These are phyloP conservation scores for Papilio polyxenes DNA, from an alignment of 1,140 invertebrate species.

Conservation along the genomic window DNA sequence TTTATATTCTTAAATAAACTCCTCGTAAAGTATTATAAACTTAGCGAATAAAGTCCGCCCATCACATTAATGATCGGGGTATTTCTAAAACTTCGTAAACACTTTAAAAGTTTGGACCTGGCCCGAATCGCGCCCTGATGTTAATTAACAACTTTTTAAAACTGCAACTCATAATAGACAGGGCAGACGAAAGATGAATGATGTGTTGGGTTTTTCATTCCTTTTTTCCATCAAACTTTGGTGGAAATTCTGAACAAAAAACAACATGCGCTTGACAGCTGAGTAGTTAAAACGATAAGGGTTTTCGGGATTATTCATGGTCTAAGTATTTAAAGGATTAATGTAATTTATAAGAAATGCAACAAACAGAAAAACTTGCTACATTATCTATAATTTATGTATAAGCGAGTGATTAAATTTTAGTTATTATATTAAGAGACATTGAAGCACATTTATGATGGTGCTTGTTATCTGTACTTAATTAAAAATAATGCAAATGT, in stretches of 20 bases:
- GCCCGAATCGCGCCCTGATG: slow-evolving; percentile 63
- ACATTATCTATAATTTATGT: no score
- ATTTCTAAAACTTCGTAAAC: slow-evolving; percentile 72
- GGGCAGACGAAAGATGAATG: slow-evolving; percentile 77
- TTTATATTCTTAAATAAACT: slow-evolving; percentile 34
- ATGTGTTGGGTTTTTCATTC: slow-evolving; percentile 73
- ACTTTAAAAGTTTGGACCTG: slow-evolving; percentile 74
- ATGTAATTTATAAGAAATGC: not conserved
- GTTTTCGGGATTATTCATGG: slow-evolving; percentile 43
- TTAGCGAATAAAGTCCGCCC: slow-evolving; percentile 57
- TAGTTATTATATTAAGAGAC: no score
- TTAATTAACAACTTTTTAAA: slow-evolving; percentile 80
- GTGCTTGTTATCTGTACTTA: no score
- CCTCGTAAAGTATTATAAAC: slow-evolving; percentile 50
- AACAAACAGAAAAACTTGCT: not conserved
- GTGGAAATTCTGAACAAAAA: slow-evolving; percentile 64
- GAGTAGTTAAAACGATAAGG: slow-evolving; percentile 61
- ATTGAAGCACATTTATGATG: no score
- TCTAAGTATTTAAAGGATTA: slow-evolving; percentile 25
- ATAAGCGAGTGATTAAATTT: no score
- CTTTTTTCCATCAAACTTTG: slow-evolving; percentile 67
- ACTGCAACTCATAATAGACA: slow-evolving; percentile 80
- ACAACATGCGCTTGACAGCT: slow-evolving; percentile 65
- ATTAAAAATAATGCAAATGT: no score
- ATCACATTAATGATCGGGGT: slow-evolving; percentile 73